Base-by-base conservation (phyloP, 1,140 invertebrate genomes). In the Trinorchestia longiramus region DNA sequence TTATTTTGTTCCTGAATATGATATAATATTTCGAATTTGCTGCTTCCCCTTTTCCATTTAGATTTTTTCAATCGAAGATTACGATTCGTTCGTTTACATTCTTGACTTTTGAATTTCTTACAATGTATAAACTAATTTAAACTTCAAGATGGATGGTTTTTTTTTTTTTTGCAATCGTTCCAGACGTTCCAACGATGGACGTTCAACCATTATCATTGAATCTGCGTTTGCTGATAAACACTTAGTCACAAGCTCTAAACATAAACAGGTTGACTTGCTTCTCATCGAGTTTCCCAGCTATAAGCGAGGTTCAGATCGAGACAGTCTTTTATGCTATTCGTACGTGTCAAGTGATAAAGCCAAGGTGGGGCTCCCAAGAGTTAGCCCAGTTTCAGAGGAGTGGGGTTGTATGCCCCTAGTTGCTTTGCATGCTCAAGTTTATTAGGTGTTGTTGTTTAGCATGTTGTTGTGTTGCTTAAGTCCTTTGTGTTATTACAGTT, bases 341-440 rank as follows among this genome's bases (percentile, higher is more conserved):
- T 11, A 77, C 28, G 11, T 77, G 11, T 36, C 8, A 36, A 11
- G 11, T 36, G 11, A 19, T 23, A 11, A 19, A 19, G 62, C 1
- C 15, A 77, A 3, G 62, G 15, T 28, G 36, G 28, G 28, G 62
- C 62, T 77, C n/a, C n/a, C n/a, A 28, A 23, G 1, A 77, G 8
- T 77, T 3, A 36, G 62, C 62, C 15, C 15, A 77, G 62, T 36
- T 77, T 77, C 36, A 11, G 62, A 77, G 8, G 62, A 77, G 62
- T 77, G 11, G 62, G 62, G 8, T 77, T 23, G 6, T 19, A 53
- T 77, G 62, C 28, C 62, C 62, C 62, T 77, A 11, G 62, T 77
- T 77, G 62, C 62, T 77, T 77, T 77, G 62, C 62, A 77, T 77
- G 62, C 62, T 77, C 62, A 77, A 77, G 62, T 77, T 77, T 77